Base-by-base conservation (phyloP, 2,113 vertebrate species). In the Coregonus clupeaformis region DNA sequence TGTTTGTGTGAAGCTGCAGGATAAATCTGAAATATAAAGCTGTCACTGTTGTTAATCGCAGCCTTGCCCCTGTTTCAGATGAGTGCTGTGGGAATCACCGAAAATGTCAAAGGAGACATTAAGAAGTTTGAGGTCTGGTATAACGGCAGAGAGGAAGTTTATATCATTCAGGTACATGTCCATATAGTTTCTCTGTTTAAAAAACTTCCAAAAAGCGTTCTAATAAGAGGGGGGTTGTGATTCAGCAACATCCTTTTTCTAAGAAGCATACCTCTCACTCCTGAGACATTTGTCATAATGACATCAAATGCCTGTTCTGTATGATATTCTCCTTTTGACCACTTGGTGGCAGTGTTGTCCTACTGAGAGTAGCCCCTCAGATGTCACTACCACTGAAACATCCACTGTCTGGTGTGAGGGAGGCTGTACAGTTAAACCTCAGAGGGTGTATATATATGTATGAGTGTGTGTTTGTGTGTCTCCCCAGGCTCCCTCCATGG, bases 41-140 rank as follows among this genome's bases (percentile, higher is more conserved):
- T 25, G n/a, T 13, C 22, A 42, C 9, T 76, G 52, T 14, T 25
- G 7, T 16, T 24, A 69, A 52, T 78, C 2, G 49, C 79, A 75
- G 70, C 82, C 68, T 83, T 75, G 71, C 82, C 68, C 82, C 77
- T 0, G 79, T 89, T 88, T 25, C 89, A 98, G 97, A 95, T 98
- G 96, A 95, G 93, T 69, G 88, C 95, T 0, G 96, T 97, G 80
- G 96, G 96, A 69, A 97, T 97, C 89, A 97, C 96, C 70, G 96
- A 97, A 89, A 97, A 95, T 5, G 94, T 97, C 69, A 98, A 95
- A 85, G 96, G 96, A 0, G 96, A 96, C 87, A 93, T 83, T 82
- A 98, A 95, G 89, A 99, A 98, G 85, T 98, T 99, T 90, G 97
- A 98, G 86, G 94, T 99, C 77, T 96, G 96, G 95, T 96, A 91